phyloP scores from a whole-genome alignment of 2,113 vertebrate species.

The Notechis scutatus region DNA sequence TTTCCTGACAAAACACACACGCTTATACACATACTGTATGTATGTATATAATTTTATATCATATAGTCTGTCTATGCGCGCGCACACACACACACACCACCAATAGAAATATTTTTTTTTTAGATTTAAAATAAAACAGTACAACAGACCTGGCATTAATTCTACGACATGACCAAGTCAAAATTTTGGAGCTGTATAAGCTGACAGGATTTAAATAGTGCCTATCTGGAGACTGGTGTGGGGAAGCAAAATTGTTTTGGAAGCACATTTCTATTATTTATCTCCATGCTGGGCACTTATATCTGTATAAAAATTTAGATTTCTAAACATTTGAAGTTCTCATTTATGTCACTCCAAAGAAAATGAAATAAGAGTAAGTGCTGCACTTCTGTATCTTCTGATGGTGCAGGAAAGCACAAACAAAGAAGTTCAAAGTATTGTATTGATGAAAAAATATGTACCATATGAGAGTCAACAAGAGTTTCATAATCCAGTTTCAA shows the following conservation, averaged over 20 bases:
- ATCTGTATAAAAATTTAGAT: neutral
- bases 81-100: neutral
- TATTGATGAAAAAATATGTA: neutral
- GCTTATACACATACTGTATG: neutral
- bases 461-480: neutral
- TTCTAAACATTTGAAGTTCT: neutral
- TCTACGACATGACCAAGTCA: neutral
- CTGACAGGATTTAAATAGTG: neutral
- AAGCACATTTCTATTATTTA: neutral
- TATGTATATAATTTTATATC: neutral
- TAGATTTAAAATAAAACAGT: neutral
- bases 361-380: neutral
- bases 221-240: neutral
- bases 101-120: neutral
- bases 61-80: neutral
- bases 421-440: neutral
- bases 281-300: neutral
- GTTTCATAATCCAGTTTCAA: neutral
- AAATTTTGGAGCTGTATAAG: neutral
- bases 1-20: neutral
- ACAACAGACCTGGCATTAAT: neutral
- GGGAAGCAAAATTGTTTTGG: neutral
- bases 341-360: too few relatives aligned
- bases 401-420: neutral
- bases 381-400: neutral